Percentiles rank a stretch among this genome's conserved stretches.
Conservation (phyloP, 2,113 vertebrate species). For the Osmerus eperlanus region DNA sequence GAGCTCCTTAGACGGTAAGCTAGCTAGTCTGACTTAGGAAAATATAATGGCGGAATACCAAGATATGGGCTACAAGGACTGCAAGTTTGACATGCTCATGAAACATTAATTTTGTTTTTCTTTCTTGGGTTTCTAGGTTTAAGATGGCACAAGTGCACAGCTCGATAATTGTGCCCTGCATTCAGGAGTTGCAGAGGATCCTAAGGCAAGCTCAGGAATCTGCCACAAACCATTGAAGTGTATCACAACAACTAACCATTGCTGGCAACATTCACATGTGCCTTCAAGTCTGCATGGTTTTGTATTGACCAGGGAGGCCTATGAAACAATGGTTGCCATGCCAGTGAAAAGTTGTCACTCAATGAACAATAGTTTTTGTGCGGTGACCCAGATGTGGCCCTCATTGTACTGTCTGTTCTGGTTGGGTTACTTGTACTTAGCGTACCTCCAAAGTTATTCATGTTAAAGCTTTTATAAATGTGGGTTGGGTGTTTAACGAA, state of each 20-base stretch:
- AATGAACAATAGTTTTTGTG: no score
- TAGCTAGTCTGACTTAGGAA: neutral
- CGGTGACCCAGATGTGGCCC: no score
- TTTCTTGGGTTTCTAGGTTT: constrained; percentile 42
- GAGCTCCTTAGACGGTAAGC: constrained; percentile 67
- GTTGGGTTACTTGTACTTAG: neutral
- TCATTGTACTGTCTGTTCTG: no score
- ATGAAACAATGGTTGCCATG: no score
- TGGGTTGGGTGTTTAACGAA: neutral
- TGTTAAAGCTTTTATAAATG: neutral
- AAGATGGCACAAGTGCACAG: constrained; percentile 59
- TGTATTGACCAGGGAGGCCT: neutral
- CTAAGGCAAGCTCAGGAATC: constrained; percentile 35
- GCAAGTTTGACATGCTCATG: neutral
- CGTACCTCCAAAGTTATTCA: neutral
- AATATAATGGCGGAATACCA: neutral
- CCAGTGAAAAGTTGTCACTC: no score
- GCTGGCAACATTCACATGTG: neutral
- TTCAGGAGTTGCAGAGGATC: constrained; percentile 63
- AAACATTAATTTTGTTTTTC: neutral
- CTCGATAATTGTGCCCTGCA: constrained; percentile 51
- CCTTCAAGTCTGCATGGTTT: neutral
- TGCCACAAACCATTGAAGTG: constrained; percentile 35
- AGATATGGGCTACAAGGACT: no score
- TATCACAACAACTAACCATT: neutral